These are phyloP conservation scores for Ranitomeya variabilis DNA, from an alignment of 2,113 vertebrate genomes.

Conservation along the genomic window DNA sequence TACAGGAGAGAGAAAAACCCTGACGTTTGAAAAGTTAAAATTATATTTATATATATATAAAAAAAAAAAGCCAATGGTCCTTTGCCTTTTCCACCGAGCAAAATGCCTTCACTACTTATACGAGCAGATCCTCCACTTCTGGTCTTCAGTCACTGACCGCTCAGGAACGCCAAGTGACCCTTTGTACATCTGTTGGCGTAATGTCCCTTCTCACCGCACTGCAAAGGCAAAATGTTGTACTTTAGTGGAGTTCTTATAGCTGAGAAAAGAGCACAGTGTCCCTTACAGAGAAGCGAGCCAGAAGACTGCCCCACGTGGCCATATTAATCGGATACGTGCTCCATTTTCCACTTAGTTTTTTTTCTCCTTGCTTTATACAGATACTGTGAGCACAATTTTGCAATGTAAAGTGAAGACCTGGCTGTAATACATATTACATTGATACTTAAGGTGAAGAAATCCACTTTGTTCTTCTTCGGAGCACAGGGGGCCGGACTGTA, in stretches of 20 bases:
- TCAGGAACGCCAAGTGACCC: conserved; percentile 97
- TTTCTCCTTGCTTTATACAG: too few relatives aligned
- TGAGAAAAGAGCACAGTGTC: neutral
- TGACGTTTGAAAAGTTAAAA: conserved; percentile 13
- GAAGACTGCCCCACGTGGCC: neutral
- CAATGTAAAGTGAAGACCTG: too few relatives aligned
- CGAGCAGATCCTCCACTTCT: neutral
- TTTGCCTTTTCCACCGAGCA: neutral
- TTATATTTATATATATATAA: neutral
- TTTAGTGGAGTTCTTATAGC: neutral
- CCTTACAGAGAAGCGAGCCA: neutral
- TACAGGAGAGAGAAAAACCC: conserved; percentile 2
- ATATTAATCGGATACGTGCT: too few relatives aligned
- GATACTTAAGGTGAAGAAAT: too few relatives aligned
- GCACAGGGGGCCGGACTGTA: too few relatives aligned
- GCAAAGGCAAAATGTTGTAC: conserved; percentile 46
- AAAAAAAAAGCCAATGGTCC: conserved; percentile 35
- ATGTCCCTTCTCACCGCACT: conserved; percentile 99
- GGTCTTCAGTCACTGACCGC: conserved; percentile 82
- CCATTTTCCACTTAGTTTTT: too few relatives aligned
- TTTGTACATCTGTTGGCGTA: conserved; percentile 99
- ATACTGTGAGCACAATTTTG: too few relatives aligned
- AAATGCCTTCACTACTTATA: neutral
- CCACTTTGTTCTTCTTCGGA: too few relatives aligned
- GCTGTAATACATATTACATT: too few relatives aligned